phyloP scores from a whole-genome alignment of 92 coral and sea anemone species.

The Parazoanthus atlanticus region DNA sequence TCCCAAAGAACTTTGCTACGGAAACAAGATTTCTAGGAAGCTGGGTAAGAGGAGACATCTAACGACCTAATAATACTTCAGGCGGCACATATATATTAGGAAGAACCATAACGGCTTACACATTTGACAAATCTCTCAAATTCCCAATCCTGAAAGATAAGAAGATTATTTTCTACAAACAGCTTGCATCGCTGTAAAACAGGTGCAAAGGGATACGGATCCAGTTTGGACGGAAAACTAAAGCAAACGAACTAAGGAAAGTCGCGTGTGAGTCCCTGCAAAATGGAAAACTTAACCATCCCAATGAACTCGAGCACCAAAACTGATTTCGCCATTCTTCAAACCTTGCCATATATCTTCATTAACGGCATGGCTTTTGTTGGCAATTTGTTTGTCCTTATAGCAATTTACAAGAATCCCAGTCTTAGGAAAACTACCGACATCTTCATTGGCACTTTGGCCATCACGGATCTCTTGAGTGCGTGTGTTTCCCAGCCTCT shows the following conservation, averaged over 20 bases:
- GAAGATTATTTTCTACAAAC: background rate
- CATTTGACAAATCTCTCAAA: background rate
- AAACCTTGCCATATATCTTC: background rate
- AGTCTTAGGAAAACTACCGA: background rate
- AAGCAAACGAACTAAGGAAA: background rate
- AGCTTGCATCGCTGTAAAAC: background rate
- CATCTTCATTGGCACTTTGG: slow-evolving; percentile 7
- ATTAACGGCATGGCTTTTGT: background rate
- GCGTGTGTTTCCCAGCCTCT: slow-evolving; percentile 6
- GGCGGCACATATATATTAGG: background rate
- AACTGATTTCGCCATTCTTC: background rate
- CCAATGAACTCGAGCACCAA: background rate
- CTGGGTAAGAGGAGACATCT: too few relatives aligned
- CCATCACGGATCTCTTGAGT: slow-evolving; percentile 20
- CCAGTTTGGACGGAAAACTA: background rate
- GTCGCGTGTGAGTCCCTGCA: background rate
- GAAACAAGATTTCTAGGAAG: background rate
- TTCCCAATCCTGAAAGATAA: background rate
- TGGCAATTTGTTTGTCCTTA: background rate
- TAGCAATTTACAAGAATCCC: slow-evolving; percentile 1
- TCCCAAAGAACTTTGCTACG: background rate
- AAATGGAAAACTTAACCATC: background rate
- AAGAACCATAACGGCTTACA: background rate
- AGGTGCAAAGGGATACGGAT: background rate
- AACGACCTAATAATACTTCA: background rate